phyloP scores from a whole-genome alignment of 37 sponge, comb jelly and placozoan genomes.

The Halichondria panicea region DNA sequence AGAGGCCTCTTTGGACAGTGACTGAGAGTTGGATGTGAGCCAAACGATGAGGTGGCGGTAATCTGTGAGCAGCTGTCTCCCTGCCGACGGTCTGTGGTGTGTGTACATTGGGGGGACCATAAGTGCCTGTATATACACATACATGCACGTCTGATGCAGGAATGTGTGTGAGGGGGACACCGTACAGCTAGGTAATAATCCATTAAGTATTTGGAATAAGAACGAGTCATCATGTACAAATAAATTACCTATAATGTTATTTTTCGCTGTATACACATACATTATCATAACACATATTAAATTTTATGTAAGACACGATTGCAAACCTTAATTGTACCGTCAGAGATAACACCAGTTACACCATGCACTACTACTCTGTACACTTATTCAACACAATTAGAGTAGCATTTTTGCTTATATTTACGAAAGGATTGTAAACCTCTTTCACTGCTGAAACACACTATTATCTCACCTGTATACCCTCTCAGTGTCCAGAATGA shows the following conservation, averaged over 20 bases:
- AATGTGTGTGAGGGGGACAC: too few species aligned
- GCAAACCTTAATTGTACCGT: background rate
- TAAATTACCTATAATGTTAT: too few species aligned
- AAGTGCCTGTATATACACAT: background rate
- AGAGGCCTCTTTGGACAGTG: background rate
- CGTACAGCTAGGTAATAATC: too few species aligned
- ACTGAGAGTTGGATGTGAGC: slow-evolving; percentile 10
- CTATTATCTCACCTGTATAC: slow-evolving; percentile 19
- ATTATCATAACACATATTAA: too few species aligned
- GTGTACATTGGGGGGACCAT: background rate
- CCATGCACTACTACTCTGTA: background rate
- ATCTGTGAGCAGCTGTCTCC: slow-evolving; percentile 33
- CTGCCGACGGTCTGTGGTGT: slow-evolving; percentile 18
- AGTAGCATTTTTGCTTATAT: too few species aligned
- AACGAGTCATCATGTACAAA: too few species aligned
- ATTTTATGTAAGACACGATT: too few species aligned
- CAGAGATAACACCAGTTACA: background rate
- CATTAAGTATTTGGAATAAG: too few species aligned
- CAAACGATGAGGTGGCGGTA: slow-evolving; percentile 23
- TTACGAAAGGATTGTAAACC: too few species aligned
- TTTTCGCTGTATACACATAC: too few species aligned
- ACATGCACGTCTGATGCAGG: too few species aligned
- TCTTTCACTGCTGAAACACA: too few species aligned
- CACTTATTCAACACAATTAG: background rate
- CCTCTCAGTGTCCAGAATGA: slow-evolving; percentile 16